Evolutionary conservation across 2,797 vertebrate species (phyloP).

Genomic region (Hapalemur alaotrensis): DNA sequence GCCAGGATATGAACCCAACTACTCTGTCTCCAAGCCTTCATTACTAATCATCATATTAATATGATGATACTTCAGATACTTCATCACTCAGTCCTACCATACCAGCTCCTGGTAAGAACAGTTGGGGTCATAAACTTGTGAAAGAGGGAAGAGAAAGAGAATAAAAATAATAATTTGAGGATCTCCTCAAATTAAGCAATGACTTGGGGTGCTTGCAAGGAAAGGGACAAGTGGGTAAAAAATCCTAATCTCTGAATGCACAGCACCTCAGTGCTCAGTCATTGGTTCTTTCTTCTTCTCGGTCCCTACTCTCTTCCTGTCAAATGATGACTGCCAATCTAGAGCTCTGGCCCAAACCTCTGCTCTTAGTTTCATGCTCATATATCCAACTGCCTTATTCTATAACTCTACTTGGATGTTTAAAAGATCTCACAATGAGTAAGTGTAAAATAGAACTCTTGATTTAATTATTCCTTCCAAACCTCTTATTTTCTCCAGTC

Average conservation of each 20-base stretch:
- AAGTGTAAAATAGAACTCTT: neutral
- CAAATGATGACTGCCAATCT: neutral
- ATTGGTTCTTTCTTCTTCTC: neutral
- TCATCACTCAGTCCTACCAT: neutral
- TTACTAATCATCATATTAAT: neutral
- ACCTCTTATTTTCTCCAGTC: neutral
- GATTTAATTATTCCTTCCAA: neutral
- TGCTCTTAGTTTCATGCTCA: neutral
- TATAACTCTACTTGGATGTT: neutral
- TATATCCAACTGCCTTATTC: neutral
- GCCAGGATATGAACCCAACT: neutral
- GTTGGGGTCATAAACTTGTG: neutral
- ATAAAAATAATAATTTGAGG: neutral
- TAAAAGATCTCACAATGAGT: neutral
- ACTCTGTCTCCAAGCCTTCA: neutral
- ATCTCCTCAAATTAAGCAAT: slow-evolving; percentile 9
- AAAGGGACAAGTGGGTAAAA: slow-evolving; percentile 1
- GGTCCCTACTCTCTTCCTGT: neutral
- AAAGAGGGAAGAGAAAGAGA: neutral
- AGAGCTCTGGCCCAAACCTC: neutral
- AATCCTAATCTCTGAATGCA: neutral
- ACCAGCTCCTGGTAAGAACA: neutral
- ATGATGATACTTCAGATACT: neutral
- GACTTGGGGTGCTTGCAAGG: neutral
- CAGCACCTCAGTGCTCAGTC: neutral